These are phyloP conservation scores for Drosophila lutescens DNA, from an alignment of 2,888 invertebrate genomes.

Conservation along the genomic window DNA sequence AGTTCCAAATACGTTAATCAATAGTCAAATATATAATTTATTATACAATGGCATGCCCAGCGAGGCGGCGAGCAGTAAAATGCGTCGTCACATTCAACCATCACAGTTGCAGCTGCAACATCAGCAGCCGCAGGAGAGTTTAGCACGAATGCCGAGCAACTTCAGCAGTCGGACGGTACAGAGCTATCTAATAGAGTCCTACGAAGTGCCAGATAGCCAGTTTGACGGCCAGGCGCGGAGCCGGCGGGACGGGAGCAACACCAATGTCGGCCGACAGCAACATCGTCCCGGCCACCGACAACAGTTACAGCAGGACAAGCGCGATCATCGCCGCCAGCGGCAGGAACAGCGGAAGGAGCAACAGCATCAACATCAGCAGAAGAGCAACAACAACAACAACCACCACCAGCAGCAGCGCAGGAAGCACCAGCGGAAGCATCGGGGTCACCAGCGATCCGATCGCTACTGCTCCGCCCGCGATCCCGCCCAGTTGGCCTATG, in stretches of 20 bases:
- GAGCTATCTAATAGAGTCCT: constrained; percentile 75
- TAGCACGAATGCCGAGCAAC: constrained; percentile 8
- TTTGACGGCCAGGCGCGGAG: constrained; percentile 71
- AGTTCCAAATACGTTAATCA: constrained; percentile 83
- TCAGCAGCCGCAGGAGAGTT: constrained; percentile 1
- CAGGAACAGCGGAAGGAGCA: constrained; percentile 46
- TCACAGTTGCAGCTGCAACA: constrained; percentile 15
- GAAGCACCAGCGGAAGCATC: constrained; percentile 63
- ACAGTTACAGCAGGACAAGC: constrained; percentile 40
- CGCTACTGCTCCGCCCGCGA: constrained; percentile 87
- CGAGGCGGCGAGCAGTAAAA: constrained; percentile 68
- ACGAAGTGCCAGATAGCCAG: constrained; percentile 75
- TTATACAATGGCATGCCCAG: constrained; percentile 62
- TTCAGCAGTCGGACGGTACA: constrained; percentile 54
- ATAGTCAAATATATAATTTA: constrained; percentile 83
- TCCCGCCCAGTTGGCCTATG: constrained; percentile 87
- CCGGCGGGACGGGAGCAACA: constrained; percentile 74
- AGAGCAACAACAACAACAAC: constrained; percentile 37
- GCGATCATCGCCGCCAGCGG: constrained; percentile 31
- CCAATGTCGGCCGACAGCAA: constrained; percentile 42
- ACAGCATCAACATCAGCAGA: constrained; percentile 40
- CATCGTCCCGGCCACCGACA: constrained; percentile 52
- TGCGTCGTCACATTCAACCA: constrained; percentile 67
- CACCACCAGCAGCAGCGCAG: constrained; percentile 54
- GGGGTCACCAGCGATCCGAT: constrained; percentile 60